Evolutionary conservation across 2,888 invertebrate species (phyloP).

Genomic region (Pteria penguin): DNA sequence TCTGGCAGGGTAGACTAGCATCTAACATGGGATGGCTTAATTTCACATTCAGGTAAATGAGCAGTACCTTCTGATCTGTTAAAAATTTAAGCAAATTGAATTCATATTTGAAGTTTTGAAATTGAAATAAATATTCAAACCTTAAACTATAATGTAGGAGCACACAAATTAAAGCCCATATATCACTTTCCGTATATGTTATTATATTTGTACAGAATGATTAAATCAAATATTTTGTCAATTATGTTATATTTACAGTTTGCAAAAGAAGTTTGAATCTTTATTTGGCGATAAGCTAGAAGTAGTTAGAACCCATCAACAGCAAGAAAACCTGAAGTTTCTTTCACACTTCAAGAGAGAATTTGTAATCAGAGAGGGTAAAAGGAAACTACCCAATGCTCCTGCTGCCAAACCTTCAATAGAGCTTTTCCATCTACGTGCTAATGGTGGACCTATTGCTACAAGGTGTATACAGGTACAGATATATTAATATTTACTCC

Average conservation of each 20-base stretch:
- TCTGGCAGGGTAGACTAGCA: slow-evolving; percentile 98
- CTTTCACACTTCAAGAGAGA: slow-evolving; percentile 97
- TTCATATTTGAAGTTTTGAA: too few species aligned
- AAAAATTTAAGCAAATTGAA: too few species aligned
- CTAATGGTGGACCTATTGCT: slow-evolving; percentile 96
- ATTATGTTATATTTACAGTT: slow-evolving; percentile 78
- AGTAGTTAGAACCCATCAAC: slow-evolving; percentile 96
- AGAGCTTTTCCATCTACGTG: slow-evolving; percentile 96
- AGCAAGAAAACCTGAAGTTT: slow-evolving; percentile 98
- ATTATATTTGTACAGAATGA: too few species aligned
- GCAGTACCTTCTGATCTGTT: too few species aligned
- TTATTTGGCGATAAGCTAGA: slow-evolving; percentile 94
- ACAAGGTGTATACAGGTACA: slow-evolving; percentile 90
- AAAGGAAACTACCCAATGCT: slow-evolving; percentile 56
- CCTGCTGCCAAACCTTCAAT: slow-evolving; percentile 68
- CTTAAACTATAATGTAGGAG: too few species aligned
- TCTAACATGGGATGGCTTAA: slow-evolving; percentile 99
- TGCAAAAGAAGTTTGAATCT: slow-evolving; percentile 94
- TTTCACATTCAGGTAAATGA: slow-evolving; percentile 92
- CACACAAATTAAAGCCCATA: too few species aligned
- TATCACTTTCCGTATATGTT: too few species aligned
- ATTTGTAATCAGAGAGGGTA: slow-evolving; percentile 89
- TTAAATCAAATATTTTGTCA: too few species aligned
- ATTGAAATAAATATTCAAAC: too few species aligned
- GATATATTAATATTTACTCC: too few species aligned